Evolutionary conservation across 2,888 invertebrate species (phyloP), one percentile per base, ranked within the genome.

Genomic region (Dryocosmus kuriphilus): DNA sequence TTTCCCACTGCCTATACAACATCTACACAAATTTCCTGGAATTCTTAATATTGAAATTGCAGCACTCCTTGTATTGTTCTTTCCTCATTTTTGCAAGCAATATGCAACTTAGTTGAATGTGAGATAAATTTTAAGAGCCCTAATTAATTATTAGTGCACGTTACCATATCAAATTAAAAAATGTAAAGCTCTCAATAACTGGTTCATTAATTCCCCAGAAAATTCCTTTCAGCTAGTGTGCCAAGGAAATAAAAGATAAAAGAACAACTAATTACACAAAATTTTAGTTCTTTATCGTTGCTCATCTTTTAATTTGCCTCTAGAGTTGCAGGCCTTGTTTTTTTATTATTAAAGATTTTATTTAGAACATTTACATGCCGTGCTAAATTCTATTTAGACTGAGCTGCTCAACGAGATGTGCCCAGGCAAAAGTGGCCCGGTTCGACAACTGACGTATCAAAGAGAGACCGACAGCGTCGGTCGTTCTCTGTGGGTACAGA

Each of bases 391-490:
- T 84, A 84, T 85, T 86, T 84, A 77, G 80, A 82, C 77, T 77
- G 83, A 80, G 79, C 77, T 75, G 79, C 71, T 80, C 78, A 76
- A 76, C 71, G 77, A 79, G 79, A 79, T 79, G 79, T 76, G 61
- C 71, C 77, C 65, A 51, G 61, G 71, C 77, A 83, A 84, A 87
- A 88, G 86, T 86, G 88, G 87, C 87, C 84, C 86, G 86, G 84
- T 82, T 75, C 84, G 87, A 87, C 88, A 88, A 88, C 85, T 89
- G 89, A 90, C 86, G 84, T 86, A 86, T 89, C 89, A 89, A 89
- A 89, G 89, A 86, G 84, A 83, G 82, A 84, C 89, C 89, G 89
- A 86, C 88, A 27, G 77, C 78, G 81, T 78, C 79, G 81, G 79
- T 65, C 35, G 30, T 30, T 41, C 60, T 51, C 74, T 46, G 30